Base-by-base conservation (phyloP, 2,888 invertebrate genomes). In the Abscondita cerata region DNA sequence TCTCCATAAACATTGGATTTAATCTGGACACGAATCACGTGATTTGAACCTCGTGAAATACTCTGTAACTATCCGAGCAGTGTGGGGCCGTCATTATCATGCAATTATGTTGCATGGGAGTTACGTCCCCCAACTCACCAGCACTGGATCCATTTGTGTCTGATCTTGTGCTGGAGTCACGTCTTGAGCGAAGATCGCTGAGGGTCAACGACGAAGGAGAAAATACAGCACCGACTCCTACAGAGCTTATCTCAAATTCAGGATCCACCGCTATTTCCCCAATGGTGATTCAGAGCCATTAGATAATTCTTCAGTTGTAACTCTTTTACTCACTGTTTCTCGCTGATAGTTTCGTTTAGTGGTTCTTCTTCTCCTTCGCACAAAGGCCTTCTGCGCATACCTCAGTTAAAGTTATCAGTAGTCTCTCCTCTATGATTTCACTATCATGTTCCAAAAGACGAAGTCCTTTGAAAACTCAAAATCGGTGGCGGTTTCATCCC, bases 371-470 rank as follows among this genome's bases (percentile, higher is more conserved):
- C 93, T 65, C 93, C 89, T 75, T 89, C 93, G 71, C 92, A 91
- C 31, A 93, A 84, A 62, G 93, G 91, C 59, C 93, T 87, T 13
- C 96, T 85, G 4, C 95, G 87, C 20, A 96, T 95, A 59, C 96
- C 96, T 95, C 96, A 96, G 80, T 96, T 96, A 82, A 96, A 96
- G 81, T 96, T 96, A 79, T 96, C 96, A 0, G 38, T 41, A 53
- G 13, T 1, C 9, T 74, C 78, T 92, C 92, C 84, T 96, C 96
- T 65, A 96, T 94, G 77, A 97, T 97, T 81, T 99, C 98, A 74
- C 96, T 91, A 80, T 99, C 98, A 76, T 98, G 98, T 79, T 98
- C 98, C 69, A 99, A 84, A 99, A 99, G 82, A 99, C 99, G 78
- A 99, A 99, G 81, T 98, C 98, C 81, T 96, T 96, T 81, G 97